Conservation (phyloP, 2,888 invertebrate species). For the Eubasilissa splendida region DNA sequence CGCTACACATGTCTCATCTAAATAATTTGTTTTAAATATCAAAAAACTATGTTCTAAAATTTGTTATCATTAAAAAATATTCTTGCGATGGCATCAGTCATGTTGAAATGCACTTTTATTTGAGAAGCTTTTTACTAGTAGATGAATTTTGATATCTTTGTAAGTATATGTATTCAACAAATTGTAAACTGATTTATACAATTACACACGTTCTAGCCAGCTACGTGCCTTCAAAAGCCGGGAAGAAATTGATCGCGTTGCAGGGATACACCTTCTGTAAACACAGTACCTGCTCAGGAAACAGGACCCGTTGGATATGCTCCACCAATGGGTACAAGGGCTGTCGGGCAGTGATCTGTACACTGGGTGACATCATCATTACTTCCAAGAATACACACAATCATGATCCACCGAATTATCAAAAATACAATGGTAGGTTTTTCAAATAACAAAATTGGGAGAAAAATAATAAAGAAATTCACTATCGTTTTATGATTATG, state of each 20-base stretch:
- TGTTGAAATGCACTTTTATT: too few relatives aligned
- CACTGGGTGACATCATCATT: slow-evolving; percentile 64
- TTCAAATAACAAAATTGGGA: neutral
- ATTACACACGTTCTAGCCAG: slow-evolving; percentile 60
- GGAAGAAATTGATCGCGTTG: slow-evolving; percentile 66
- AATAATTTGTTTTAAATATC: too few relatives aligned
- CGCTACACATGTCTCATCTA: too few relatives aligned
- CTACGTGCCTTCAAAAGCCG: slow-evolving; percentile 67
- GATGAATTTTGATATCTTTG: too few relatives aligned
- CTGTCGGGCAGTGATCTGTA: slow-evolving; percentile 67
- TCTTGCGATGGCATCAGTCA: too few relatives aligned
- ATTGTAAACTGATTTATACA: too few relatives aligned
- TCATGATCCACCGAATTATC: slow-evolving; percentile 8
- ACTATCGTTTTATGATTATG: too few relatives aligned
- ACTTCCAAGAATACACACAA: slow-evolving; percentile 64
- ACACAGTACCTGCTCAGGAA: slow-evolving; percentile 65
- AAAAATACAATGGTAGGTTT: neutral
- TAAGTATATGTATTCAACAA: too few relatives aligned
- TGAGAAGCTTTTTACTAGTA: too few relatives aligned
- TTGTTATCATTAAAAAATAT: too few relatives aligned
- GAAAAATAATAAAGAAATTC: too few relatives aligned
- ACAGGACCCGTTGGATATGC: slow-evolving; percentile 67
- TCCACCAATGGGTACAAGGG: slow-evolving; percentile 69
- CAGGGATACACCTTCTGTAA: slow-evolving; percentile 68
- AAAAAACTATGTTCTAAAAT: too few relatives aligned